Percentiles rank a stretch among this genome's conserved stretches.
Evolutionary conservation across 2,888 invertebrate genomes (phyloP).

Genomic region (Ormyrus rosae): DNA sequence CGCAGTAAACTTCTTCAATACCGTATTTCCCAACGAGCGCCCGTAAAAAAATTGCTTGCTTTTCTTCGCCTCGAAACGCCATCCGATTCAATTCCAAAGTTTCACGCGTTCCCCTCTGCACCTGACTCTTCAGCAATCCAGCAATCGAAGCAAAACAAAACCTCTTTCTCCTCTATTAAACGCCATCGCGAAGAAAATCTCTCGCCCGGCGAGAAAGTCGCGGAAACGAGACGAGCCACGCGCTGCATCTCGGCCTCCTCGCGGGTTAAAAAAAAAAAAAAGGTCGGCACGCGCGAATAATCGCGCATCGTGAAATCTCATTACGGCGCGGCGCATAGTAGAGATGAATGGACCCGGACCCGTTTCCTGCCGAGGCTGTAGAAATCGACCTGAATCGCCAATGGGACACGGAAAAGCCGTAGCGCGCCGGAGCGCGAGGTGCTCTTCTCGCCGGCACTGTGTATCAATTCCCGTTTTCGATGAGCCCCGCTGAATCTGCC

Average conservation of each 20-base stretch:
- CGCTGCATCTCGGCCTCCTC: no score
- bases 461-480: constrained; percentile 46
- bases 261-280: not conserved
- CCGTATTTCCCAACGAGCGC: no score
- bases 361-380: constrained; percentile 47
- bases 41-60: no score
- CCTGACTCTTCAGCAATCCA: no score
- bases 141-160: no score
- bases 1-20: no score
- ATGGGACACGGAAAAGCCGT: constrained; percentile 46
- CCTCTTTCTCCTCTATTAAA: no score
- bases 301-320: constrained; percentile 34
- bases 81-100: no score
- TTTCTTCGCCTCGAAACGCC: no score
- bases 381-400: constrained; percentile 61
- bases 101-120: no score
- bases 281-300: constrained; percentile 24
- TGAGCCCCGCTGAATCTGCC: not conserved
- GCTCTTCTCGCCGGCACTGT: not conserved
- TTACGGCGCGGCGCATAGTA: constrained; percentile 24
- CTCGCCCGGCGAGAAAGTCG: not conserved
- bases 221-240: not conserved
- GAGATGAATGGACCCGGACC: constrained; percentile 50
- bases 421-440: not conserved
- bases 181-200: no score